phyloP scores from a whole-genome alignment of 2,113 vertebrate species.

The Pelmatolapia mariae region DNA sequence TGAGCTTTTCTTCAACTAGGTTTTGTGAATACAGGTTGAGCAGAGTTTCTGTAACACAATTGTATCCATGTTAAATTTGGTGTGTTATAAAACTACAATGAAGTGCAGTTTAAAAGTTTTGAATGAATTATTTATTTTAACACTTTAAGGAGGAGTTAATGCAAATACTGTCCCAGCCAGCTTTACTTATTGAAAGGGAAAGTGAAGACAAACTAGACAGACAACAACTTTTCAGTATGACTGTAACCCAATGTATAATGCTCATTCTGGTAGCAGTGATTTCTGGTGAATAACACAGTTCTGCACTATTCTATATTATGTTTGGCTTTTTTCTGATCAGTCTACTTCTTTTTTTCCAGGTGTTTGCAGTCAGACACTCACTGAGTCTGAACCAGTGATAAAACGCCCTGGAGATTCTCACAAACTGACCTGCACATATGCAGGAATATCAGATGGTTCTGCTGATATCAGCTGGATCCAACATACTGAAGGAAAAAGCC shows the following conservation, averaged over 20 bases:
- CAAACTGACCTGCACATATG: constrained; percentile 17
- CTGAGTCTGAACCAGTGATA: not conserved
- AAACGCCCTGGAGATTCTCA: not conserved
- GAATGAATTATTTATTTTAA: not conserved
- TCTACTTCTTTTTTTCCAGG: not conserved
- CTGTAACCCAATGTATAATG: not conserved
- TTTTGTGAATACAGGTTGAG: not conserved
- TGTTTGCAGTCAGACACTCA: not conserved
- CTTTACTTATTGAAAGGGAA: not conserved
- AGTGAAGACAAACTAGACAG: not conserved
- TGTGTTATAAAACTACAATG: not conserved
- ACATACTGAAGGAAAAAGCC: constrained; percentile 31
- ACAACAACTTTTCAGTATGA: not conserved
- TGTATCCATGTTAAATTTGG: not conserved
- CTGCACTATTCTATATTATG: not conserved
- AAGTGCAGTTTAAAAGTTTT: not conserved
- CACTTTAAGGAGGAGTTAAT: not conserved
- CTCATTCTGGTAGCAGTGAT: not conserved
- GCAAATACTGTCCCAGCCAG: not conserved
- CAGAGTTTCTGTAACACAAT: not conserved
- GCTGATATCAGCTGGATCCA: constrained; percentile 25
- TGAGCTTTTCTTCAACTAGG: not conserved
- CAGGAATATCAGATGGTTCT: not conserved
- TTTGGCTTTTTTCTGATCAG: not conserved
- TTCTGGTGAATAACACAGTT: not conserved